Percentiles rank a stretch among this genome's conserved stretches.
phyloP scores from a whole-genome alignment of 2,113 vertebrate genomes.

The Gambusia holbrooki region DNA sequence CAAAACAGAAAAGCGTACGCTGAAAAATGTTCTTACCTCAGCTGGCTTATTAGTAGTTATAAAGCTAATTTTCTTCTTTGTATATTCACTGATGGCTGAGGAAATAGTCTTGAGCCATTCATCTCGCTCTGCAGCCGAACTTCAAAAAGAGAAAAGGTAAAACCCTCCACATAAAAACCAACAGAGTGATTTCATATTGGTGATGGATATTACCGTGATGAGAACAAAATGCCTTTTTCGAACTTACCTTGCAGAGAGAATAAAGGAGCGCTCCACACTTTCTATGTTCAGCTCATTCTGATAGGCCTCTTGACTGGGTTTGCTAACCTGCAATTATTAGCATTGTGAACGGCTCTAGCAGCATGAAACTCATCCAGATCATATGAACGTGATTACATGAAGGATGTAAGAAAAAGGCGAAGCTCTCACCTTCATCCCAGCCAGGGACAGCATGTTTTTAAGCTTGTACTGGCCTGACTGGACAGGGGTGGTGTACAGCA shows the following conservation, averaged over 20 bases:
- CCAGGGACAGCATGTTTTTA: conserved; percentile 92
- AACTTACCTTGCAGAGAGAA: conserved; percentile 92
- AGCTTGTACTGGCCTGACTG: conserved; percentile 95
- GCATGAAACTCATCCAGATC: background rate
- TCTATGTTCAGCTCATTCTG: conserved; percentile 98
- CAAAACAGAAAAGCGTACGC: background rate
- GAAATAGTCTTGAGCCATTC: conserved; percentile 94
- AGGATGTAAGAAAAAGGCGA: background rate
- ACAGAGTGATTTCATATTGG: background rate
- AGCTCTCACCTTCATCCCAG: conserved; percentile 92
- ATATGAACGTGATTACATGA: background rate
- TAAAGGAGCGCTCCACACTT: conserved; percentile 98
- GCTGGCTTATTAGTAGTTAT: conserved; percentile 86
- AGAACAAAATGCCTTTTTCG: background rate
- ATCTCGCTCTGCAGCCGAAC: conserved; percentile 92
- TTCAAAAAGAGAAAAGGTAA: conserved; percentile 56
- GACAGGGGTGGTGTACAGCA: conserved; percentile 91
- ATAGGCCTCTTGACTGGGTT: conserved; percentile 93
- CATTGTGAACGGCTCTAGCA: conserved; percentile 14
- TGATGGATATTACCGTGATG: background rate
- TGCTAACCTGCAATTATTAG: conserved; percentile 86
- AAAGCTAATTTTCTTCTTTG: conserved; percentile 93
- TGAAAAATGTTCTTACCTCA: conserved; percentile 64
- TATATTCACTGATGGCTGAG: conserved; percentile 89
- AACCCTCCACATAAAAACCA: background rate